These are phyloP conservation scores for Sitta carolinensis DNA, from an alignment of 2,797 vertebrate genomes.

Conservation along the genomic window DNA sequence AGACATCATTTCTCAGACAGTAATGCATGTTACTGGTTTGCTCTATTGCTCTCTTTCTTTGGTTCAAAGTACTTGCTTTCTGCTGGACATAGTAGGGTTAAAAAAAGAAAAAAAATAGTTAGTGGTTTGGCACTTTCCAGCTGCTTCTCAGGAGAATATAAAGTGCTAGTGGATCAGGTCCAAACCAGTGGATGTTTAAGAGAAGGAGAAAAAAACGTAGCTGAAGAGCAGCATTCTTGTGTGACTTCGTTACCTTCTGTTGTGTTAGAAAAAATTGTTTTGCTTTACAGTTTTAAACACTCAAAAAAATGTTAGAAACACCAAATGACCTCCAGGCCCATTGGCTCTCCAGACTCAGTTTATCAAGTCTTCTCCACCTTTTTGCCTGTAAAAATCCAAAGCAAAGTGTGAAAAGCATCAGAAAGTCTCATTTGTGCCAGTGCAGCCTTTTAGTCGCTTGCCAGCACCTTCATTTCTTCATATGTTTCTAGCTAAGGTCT, in stretches of 20 bases:
- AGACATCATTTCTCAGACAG: background rate
- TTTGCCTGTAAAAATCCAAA: conserved; percentile 75
- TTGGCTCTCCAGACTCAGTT: conserved; percentile 74
- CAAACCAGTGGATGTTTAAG: conserved; percentile 77
- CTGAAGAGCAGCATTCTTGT: conserved; percentile 70
- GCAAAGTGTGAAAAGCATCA: conserved; percentile 86
- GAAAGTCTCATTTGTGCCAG: conserved; percentile 83
- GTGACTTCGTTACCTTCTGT: conserved; percentile 75
- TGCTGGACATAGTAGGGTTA: conserved; percentile 64
- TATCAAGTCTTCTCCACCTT: conserved; percentile 75
- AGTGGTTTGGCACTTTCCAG: conserved; percentile 74
- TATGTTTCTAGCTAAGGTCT: conserved; percentile 88
- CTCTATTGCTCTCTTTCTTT: background rate
- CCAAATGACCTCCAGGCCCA: conserved; percentile 76
- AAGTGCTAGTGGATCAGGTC: conserved; percentile 73
- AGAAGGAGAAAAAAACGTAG: conserved; percentile 35
- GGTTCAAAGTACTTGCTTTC: conserved; percentile 18
- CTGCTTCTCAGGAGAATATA: conserved; percentile 73
- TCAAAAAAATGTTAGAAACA: conserved; percentile 62
- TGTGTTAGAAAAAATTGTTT: conserved; percentile 60
- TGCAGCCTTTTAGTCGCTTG: conserved; percentile 79
- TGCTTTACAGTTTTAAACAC: conserved; percentile 68
- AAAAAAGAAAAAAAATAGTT: conserved; percentile 23
- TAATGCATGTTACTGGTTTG: background rate
- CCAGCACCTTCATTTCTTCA: conserved; percentile 85